phyloP scores from a whole-genome alignment of 2,113 vertebrate genomes.

The Gymnorhina tibicen region DNA sequence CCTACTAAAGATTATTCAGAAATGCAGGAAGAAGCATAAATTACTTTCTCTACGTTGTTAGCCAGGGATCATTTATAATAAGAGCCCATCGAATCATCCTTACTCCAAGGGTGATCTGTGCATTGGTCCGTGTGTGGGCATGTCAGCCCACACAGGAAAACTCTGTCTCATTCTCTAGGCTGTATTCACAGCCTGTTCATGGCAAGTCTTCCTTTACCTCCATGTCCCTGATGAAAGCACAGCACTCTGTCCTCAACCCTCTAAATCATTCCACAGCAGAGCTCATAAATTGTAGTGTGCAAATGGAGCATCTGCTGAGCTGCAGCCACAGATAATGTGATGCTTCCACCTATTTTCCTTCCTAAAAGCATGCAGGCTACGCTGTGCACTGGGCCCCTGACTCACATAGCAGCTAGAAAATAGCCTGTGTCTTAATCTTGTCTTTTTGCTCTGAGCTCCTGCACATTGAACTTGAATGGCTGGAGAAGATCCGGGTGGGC shows the following conservation, averaged over 20 bases:
- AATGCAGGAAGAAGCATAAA: constrained; percentile 30
- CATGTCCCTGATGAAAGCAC: neutral
- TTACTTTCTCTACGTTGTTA: constrained; percentile 19
- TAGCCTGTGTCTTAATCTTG: neutral
- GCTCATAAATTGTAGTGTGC: neutral
- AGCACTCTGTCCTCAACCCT: neutral
- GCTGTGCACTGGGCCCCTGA: neutral
- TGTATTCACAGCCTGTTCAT: neutral
- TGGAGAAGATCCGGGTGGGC: neutral
- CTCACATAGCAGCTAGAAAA: neutral
- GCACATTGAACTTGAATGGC: neutral
- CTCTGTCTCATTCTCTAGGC: neutral
- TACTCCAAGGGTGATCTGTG: constrained; percentile 23
- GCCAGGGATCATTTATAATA: constrained; percentile 47
- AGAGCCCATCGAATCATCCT: constrained; percentile 7
- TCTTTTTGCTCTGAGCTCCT: neutral
- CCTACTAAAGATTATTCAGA: constrained; percentile 39
- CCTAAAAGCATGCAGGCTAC: neutral
- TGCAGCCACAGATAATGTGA: neutral
- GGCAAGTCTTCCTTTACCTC: neutral
- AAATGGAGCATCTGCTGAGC: constrained; percentile 1
- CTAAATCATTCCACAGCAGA: neutral
- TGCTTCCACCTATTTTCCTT: neutral
- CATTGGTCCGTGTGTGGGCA: constrained; percentile 9
- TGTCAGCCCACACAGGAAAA: neutral